Base-by-base conservation (phyloP, 2,797 vertebrate genomes). In the Erpetoichthys calabaricus region DNA sequence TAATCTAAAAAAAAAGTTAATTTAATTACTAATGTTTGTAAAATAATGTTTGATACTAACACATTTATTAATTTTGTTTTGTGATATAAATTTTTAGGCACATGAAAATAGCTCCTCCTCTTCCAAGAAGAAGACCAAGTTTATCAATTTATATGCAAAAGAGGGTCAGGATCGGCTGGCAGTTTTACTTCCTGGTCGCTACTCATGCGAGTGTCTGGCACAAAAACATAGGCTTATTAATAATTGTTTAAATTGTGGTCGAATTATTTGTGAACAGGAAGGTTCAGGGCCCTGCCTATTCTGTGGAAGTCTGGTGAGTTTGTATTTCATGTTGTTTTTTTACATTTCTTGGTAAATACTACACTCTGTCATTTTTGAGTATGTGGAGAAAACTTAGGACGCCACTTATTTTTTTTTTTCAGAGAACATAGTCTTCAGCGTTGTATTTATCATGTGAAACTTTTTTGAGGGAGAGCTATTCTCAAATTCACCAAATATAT, bases 201-300 rank as follows among this genome's bases (percentile, higher is more conserved):
- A 94, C 3, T 3, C 76, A 51, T 99, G 95, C 1, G 92, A 97
- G 3, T 99, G 96, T 68, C 80, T 99, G 66, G 94, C 89, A 61
- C 96, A 99, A 75, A 98, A 88, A 72, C 96, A 99, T 82, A 88
- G 72, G 55, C 90, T 99, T 41, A 82, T 98, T 76, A 98, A 92
- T 77, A 99, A 99, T 83, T 99, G 96, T 73, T 67, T 96, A 74
- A 80, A 74, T 52, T 99, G 96, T 0, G 96, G 94, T 1, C 90
- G 89, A n/a, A 97, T 99, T 1, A 91, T 92, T 56, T 99, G 94
- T 1, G 89, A 94, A 63, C 95, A 98, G 70, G 96, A 99, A 59
- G 94, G 91, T 10, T 99, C 95, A 0, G 96, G 96, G 3, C 92
- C 92, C 25, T 99, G 95, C 69, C 73, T 95, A 3, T 98, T 97